These are phyloP conservation scores for Henricia sp. DNA, from an alignment of 53 echinoderm and acorn worm genomes.

Conservation along the genomic window DNA sequence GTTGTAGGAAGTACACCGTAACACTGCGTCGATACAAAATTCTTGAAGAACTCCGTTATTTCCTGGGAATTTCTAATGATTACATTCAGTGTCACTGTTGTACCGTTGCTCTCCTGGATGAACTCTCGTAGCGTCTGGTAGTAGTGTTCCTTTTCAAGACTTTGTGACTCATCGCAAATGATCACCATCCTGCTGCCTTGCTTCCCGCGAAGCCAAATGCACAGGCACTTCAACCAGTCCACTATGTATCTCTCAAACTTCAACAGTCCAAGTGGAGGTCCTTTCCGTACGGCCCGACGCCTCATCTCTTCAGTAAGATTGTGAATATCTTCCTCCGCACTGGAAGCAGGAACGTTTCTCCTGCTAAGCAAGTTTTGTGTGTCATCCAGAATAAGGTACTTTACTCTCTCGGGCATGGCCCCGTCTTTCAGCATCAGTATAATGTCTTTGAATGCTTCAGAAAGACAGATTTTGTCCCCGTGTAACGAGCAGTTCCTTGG, in stretches of 20 bases:
- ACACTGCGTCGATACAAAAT: conserved; percentile 24
- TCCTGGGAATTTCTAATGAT: conserved; percentile 24
- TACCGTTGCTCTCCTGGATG: conserved; percentile 15
- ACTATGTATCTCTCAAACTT: not conserved
- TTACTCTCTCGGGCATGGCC: conserved; percentile 10
- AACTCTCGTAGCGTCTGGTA: conserved; percentile 27
- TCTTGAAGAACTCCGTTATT: conserved; percentile 29
- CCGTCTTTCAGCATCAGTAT: conserved; percentile 8
- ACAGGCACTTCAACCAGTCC: conserved; percentile 29
- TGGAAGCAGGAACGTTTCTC: conserved; percentile 29
- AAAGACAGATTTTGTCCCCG: conserved; percentile 23
- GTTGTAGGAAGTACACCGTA: conserved; percentile 28
- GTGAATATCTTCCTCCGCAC: conserved; percentile 15
- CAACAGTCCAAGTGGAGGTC: not conserved
- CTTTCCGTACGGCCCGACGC: conserved; percentile 11
- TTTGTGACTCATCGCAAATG: conserved; percentile 37
- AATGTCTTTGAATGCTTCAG: conserved; percentile 8
- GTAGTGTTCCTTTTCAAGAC: conserved; percentile 17
- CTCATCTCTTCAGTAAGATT: conserved; percentile 2
- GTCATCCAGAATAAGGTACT: conserved; percentile 26
- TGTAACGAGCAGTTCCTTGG: conserved; percentile 15
- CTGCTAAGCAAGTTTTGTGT: conserved; percentile 32
- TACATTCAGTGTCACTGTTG: conserved; percentile 23
- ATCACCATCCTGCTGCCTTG: conserved; percentile 21
- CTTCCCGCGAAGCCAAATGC: conserved; percentile 14